phyloP scores from a whole-genome alignment of 2,888 invertebrate genomes.

The Laothoe populi region DNA sequence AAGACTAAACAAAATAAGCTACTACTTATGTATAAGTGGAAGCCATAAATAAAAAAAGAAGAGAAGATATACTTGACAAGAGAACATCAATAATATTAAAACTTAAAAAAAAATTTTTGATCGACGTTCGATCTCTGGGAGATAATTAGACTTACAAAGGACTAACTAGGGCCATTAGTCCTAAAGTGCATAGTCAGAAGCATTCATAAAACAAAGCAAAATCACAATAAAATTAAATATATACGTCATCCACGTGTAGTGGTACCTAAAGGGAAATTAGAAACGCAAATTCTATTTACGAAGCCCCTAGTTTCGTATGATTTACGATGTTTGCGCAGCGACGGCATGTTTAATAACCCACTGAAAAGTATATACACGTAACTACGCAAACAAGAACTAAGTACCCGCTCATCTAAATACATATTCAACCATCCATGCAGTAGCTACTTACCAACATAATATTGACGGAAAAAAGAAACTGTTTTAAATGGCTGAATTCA shows the following conservation, averaged over 20 bases:
- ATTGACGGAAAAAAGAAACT: neutral
- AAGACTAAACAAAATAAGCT: too few relatives aligned
- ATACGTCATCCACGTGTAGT: neutral
- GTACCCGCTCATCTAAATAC: slow-evolving; percentile 24
- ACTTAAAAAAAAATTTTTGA: too few relatives aligned
- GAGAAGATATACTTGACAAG: too few relatives aligned
- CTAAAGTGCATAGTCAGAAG: neutral
- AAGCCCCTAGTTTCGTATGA: slow-evolving; percentile 71
- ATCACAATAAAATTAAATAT: neutral
- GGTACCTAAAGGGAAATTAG: slow-evolving; percentile 59
- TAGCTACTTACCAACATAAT: neutral
- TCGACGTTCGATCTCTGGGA: too few relatives aligned
- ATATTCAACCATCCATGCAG: neutral
- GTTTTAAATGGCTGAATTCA: neutral
- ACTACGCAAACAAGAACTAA: slow-evolving; percentile 56
- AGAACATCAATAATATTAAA: too few relatives aligned
- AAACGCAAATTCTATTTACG: slow-evolving; percentile 71
- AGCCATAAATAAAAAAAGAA: too few relatives aligned
- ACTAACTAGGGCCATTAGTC: neutral
- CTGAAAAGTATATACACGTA: slow-evolving; percentile 56
- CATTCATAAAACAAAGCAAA: neutral
- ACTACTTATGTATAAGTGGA: too few relatives aligned
- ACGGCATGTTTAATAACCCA: slow-evolving; percentile 72
- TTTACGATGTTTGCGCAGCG: slow-evolving; percentile 73
- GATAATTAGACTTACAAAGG: too few relatives aligned